Conservation (phyloP, 2,797 vertebrate species). For the Denticeps clupeoides region DNA sequence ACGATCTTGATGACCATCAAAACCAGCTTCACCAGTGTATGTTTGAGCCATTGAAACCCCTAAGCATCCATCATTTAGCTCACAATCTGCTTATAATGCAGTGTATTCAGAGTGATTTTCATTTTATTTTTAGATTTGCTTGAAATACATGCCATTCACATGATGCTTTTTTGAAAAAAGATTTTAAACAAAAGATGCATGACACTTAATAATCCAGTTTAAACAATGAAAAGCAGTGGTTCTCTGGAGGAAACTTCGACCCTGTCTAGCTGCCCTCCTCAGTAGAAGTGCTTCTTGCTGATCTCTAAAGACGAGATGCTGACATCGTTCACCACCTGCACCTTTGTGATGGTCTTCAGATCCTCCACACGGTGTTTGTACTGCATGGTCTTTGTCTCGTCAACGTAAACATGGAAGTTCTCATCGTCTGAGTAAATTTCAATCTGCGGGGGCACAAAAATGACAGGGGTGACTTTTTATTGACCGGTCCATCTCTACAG, state of each 20-base stretch:
- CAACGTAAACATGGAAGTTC: constrained; percentile 58
- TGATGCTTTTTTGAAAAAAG: constrained; percentile 15
- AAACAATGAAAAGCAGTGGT: constrained; percentile 28
- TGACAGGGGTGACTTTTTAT: not conserved
- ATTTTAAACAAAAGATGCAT: constrained; percentile 12
- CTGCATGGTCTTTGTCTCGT: constrained; percentile 55
- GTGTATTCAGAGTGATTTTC: too few species aligned
- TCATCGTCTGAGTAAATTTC: constrained; percentile 63
- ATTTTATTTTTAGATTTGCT: too few species aligned
- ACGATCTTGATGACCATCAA: too few species aligned
- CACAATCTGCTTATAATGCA: too few species aligned
- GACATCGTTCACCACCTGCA: constrained; percentile 59
- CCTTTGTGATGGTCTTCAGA: constrained; percentile 54
- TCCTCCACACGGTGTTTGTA: constrained; percentile 56
- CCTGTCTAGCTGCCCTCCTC: too few species aligned
- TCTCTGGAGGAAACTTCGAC: too few species aligned
- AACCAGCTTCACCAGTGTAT: too few species aligned
- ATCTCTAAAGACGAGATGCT: constrained; percentile 61
- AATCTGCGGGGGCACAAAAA: constrained; percentile 37
- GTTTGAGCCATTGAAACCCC: too few species aligned
- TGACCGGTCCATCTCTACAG: too few species aligned
- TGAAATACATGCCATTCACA: constrained; percentile 6
- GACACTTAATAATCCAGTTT: constrained; percentile 15
- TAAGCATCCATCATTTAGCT: too few species aligned
- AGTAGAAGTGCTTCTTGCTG: constrained; percentile 42